phyloP scores from a whole-genome alignment of 2,888 invertebrate genomes.

The Pristionchus entomophagus region DNA sequence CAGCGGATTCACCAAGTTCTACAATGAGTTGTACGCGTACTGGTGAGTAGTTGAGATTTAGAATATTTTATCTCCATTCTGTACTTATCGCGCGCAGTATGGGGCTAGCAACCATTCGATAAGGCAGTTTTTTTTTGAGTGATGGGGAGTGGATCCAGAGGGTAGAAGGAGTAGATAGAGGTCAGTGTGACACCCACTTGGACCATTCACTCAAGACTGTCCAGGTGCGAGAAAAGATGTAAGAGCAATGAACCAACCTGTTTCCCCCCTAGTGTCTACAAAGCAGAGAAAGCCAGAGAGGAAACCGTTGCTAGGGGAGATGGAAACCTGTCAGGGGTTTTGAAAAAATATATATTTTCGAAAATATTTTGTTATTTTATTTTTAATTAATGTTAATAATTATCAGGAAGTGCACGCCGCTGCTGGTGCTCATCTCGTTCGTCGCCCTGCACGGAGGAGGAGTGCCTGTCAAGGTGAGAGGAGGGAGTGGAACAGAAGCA shows the following conservation, averaged over 20 bases:
- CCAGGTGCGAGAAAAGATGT: too few relatives aligned
- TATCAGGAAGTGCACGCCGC: conserved; percentile 43
- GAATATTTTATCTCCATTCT: too few relatives aligned
- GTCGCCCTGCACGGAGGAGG: conserved; percentile 45
- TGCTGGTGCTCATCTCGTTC: conserved; percentile 48
- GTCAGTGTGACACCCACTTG: too few relatives aligned
- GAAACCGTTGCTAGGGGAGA: neutral
- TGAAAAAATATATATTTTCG: too few relatives aligned
- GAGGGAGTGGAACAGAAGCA: neutral
- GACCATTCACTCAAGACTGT: too few relatives aligned
- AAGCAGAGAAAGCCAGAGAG: too few relatives aligned
- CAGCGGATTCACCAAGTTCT: conserved; percentile 67
- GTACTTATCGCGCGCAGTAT: too few relatives aligned
- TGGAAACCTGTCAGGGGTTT: neutral
- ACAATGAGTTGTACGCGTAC: conserved; percentile 60
- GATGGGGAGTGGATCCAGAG: too few relatives aligned
- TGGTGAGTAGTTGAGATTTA: conserved; percentile 56
- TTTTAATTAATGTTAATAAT: neutral
- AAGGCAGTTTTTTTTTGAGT: too few relatives aligned
- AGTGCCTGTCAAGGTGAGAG: conserved; percentile 25
- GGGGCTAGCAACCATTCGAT: too few relatives aligned
- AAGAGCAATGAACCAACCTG: too few relatives aligned
- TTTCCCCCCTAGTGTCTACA: neutral
- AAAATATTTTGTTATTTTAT: neutral
- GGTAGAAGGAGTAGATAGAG: too few relatives aligned